Evolutionary conservation across 2,113 vertebrate genomes (phyloP).

Genomic region (Cephalopholis sonnerati): DNA sequence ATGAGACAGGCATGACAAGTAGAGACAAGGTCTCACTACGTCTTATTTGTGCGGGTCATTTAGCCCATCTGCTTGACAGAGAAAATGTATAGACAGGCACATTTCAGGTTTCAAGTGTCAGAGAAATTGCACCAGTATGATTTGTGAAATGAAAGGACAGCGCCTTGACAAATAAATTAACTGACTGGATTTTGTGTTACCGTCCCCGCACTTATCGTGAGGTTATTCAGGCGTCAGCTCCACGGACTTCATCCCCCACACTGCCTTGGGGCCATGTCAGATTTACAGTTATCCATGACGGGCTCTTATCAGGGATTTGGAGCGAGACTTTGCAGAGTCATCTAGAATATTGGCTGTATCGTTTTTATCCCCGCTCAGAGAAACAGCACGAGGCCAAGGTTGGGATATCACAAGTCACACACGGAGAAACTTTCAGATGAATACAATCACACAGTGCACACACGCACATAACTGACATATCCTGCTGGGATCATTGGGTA

Average conservation of each 20-base stretch:
- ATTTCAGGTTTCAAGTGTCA: conserved; percentile 69
- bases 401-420: conserved; percentile 60
- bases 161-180: conserved; percentile 75
- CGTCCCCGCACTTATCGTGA: conserved; percentile 56
- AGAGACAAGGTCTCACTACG: conserved; percentile 65
- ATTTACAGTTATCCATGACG: conserved; percentile 78
- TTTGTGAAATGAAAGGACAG: conserved; percentile 66
- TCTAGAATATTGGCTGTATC: conserved; percentile 75
- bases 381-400: conserved; percentile 66
- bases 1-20: conserved; percentile 65
- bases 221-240: conserved; percentile 67
- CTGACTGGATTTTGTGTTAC: conserved; percentile 57
- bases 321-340: conserved; percentile 79
- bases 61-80: conserved; percentile 64
- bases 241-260: conserved; percentile 76
- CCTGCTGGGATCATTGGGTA: conserved; percentile 59
- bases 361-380: conserved; percentile 61
- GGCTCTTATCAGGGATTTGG: conserved; percentile 79
- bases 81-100: conserved; percentile 58
- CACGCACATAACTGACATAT: conserved; percentile 33
- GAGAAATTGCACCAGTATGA: conserved; percentile 60
- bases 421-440: conserved; percentile 38
- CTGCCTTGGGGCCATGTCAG: conserved; percentile 77
- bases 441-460: conserved; percentile 28
- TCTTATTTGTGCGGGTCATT: conserved; percentile 74